Conservation (phyloP, 2,113 vertebrate genomes). For the Catharus bicknelli region DNA sequence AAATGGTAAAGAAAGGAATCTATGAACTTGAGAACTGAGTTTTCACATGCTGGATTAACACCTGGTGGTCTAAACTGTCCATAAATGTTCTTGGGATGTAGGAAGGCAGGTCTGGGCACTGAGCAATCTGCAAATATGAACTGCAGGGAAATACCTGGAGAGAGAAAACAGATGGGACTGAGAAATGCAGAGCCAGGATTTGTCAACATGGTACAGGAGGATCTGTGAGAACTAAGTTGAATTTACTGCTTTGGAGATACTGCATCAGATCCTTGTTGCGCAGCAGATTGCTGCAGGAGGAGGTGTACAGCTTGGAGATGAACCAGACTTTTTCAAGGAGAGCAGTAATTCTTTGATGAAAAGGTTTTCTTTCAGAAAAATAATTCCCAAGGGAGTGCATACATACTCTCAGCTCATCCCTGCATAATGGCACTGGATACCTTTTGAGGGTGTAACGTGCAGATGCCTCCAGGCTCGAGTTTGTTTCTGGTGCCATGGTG, state of each 20-base stretch:
- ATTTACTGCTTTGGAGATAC: slow-evolving; percentile 58
- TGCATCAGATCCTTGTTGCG: slow-evolving; percentile 69
- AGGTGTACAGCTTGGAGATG: slow-evolving; percentile 17
- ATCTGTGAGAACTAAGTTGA: slow-evolving; percentile 77
- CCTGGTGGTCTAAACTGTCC: slow-evolving; percentile 70
- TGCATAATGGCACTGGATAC: slow-evolving; percentile 65
- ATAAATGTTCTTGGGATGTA: slow-evolving; percentile 69
- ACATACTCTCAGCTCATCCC: background rate
- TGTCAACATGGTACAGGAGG: slow-evolving; percentile 82
- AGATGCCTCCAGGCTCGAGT: slow-evolving; percentile 62
- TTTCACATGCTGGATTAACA: slow-evolving; percentile 77
- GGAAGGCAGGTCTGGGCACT: slow-evolving; percentile 77
- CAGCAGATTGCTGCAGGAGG: slow-evolving; percentile 71
- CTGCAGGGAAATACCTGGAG: slow-evolving; percentile 75
- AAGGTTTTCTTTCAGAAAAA: slow-evolving; percentile 37
- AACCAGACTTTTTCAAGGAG: background rate
- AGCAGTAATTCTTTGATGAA: slow-evolving; percentile 54
- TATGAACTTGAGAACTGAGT: slow-evolving; percentile 48
- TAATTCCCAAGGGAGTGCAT: background rate
- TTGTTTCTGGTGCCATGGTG: slow-evolving; percentile 73
- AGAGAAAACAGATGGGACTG: slow-evolving; percentile 77
- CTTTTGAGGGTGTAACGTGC: slow-evolving; percentile 68
- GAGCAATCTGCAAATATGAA: slow-evolving; percentile 69
- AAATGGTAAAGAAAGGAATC: slow-evolving; percentile 68
- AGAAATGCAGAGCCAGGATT: slow-evolving; percentile 76